Evolutionary conservation across 2,888 invertebrate genomes (phyloP), one percentile per base, ranked within the genome.

Genomic region (Drosophila tripunctata): DNA sequence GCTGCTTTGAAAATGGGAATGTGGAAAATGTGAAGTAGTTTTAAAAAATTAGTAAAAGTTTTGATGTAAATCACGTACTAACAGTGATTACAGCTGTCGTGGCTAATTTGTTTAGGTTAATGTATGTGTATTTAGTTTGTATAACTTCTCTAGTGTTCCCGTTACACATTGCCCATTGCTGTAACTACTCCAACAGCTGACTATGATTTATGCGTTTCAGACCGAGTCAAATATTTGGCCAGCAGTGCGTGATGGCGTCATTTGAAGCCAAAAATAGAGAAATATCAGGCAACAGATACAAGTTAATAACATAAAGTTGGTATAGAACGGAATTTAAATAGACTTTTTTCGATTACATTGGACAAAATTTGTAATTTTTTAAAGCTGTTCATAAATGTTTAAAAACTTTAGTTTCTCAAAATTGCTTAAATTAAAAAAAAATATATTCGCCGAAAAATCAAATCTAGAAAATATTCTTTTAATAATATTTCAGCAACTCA

Each of bases 171-270:
- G 5, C 21, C 36, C 30, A 47, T 8, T 19, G 22, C 14, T 33
- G 36, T 40, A 40, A 50, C 36, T 19, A 52, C 35, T 52, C 43
- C 22, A 54, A 60, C n/a, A 43, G 58, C 66, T 66, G 70, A 58
- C 66, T 60, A 64, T 75, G 82, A 82, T 82, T 82, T 86, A 82
- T 86, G 67, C 51, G 45, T 12, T 51, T 41, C 50, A 43, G 51
- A 51, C 66, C 67, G 80, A 10, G 51, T 64, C 58, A 58, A 65
- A 68, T 56, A 66, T 69, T 79, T 77, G 64, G 65, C 52, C 67
- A 67, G 60, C 61, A 14, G 45, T 41, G 47, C 51, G 54, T 44
- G 79, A 82, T 82, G 82, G 84, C 87, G 87, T 82, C 82, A 82
- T 83, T 38, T 58, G 4, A 24, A 24, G 45, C 36, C n/a, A 47